These are phyloP conservation scores for Pseudorhombus dupliciocellatus DNA, from an alignment of 2,113 vertebrate genomes.

Conservation along the genomic window DNA sequence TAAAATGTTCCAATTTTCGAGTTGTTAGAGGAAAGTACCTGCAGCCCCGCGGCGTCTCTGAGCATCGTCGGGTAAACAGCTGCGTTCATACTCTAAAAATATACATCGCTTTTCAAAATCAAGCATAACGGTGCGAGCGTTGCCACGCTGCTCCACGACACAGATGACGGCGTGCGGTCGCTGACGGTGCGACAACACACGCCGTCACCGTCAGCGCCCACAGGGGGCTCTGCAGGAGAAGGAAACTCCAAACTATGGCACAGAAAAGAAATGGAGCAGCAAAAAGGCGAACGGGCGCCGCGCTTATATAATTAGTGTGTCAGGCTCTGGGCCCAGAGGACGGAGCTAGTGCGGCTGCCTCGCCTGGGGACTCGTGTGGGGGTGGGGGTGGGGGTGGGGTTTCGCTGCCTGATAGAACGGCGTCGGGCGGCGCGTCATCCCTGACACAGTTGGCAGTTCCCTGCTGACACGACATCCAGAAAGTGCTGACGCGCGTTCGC, in stretches of 20 bases:
- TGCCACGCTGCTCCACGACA: no score
- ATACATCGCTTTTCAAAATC: not conserved
- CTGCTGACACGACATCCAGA: slow-evolving; percentile 70
- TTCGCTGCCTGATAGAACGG: slow-evolving; percentile 41
- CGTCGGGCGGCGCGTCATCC: slow-evolving; percentile 44
- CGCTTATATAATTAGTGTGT: slow-evolving; percentile 75
- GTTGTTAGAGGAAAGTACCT: slow-evolving; percentile 26
- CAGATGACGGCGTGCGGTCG: no score
- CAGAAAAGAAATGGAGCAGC: slow-evolving; percentile 76
- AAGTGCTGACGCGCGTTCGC: slow-evolving; percentile 62
- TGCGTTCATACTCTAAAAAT: not conserved
- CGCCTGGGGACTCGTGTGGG: slow-evolving; percentile 21
- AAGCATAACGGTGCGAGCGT: not conserved
- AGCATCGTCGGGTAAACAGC: slow-evolving; percentile 12
- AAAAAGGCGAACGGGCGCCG: slow-evolving; percentile 53
- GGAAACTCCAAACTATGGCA: slow-evolving; percentile 66
- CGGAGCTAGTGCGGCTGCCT: slow-evolving; percentile 60
- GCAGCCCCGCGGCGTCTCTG: not conserved
- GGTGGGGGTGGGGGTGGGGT: not conserved
- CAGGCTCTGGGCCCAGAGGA: slow-evolving; percentile 57
- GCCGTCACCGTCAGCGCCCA: slow-evolving; percentile 7
- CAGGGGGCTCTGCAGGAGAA: slow-evolving; percentile 26
- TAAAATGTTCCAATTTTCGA: slow-evolving; percentile 59
- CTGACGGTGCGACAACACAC: no score
- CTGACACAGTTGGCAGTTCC: slow-evolving; percentile 62